Evolutionary conservation across 2,113 vertebrate species (phyloP).

Genomic region (Melanerpes aurifrons): DNA sequence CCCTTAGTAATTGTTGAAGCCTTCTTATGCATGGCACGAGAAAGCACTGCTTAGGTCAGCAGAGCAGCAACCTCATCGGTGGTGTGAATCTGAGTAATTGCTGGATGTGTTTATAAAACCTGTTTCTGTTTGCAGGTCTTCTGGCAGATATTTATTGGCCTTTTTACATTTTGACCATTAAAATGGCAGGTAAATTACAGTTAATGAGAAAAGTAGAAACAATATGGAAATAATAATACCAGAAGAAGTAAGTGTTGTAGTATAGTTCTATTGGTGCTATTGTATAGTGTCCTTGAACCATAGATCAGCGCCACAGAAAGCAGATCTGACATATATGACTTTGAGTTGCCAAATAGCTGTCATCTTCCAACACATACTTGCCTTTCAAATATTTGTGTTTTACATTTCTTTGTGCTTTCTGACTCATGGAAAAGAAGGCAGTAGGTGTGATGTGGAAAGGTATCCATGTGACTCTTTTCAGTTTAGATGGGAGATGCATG

Average conservation of each 20-base stretch:
- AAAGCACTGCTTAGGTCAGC: slow-evolving; percentile 11
- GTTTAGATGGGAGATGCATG: fast-evolving
- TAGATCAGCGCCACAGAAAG: neutral
- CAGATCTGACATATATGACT: neutral
- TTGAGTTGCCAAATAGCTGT: neutral
- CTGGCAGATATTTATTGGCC: neutral
- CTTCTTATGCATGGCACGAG: neutral
- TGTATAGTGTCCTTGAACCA: neutral
- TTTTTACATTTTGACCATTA: neutral
- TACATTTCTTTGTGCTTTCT: neutral
- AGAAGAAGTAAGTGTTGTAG: neutral
- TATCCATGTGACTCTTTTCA: neutral
- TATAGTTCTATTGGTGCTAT: fast-evolving
- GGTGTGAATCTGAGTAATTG: neutral
- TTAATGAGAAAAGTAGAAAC: neutral
- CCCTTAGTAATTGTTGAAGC: neutral
- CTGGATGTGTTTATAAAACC: neutral
- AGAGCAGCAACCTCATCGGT: neutral
- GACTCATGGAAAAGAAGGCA: neutral
- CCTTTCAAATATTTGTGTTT: neutral
- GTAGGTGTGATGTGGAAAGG: neutral
- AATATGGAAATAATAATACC: neutral
- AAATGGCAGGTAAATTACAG: neutral
- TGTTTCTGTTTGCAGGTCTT: neutral
- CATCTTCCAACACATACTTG: neutral